phyloP scores from a whole-genome alignment of 2,113 vertebrate genomes.

The Pseudorhombus dupliciocellatus region DNA sequence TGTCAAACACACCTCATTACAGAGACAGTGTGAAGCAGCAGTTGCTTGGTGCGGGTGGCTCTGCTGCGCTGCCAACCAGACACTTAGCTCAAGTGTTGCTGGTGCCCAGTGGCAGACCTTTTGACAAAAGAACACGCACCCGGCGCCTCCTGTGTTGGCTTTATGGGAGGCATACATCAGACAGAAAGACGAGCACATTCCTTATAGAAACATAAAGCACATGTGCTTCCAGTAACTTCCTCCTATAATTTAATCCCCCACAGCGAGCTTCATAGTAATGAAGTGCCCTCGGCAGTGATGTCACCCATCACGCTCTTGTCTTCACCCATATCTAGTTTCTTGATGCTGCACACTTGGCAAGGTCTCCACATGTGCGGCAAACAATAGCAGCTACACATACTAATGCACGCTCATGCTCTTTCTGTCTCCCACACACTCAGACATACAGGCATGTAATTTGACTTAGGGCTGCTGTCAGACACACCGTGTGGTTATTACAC shows the following conservation, averaged over 20 bases:
- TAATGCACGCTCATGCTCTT: slow-evolving; percentile 14
- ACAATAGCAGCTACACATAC: slow-evolving; percentile 20
- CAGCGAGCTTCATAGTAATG: slow-evolving; percentile 5
- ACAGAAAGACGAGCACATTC: background rate
- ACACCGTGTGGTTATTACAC: slow-evolving; percentile 34
- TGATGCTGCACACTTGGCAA: slow-evolving; percentile 19
- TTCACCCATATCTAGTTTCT: slow-evolving; percentile 54
- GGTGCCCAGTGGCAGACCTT: slow-evolving; percentile 59
- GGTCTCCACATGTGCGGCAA: slow-evolving; percentile 25
- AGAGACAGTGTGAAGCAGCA: slow-evolving; percentile 35
- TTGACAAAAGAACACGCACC: slow-evolving; percentile 12
- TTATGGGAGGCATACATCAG: slow-evolving; percentile 11
- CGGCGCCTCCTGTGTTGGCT: background rate
- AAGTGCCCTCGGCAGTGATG: slow-evolving; percentile 39
- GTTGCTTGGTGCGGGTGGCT: slow-evolving; percentile 25
- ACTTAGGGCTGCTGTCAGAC: slow-evolving; percentile 44
- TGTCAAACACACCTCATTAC: slow-evolving; percentile 50
- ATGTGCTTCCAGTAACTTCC: slow-evolving; percentile 28
- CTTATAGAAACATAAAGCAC: slow-evolving; percentile 6
- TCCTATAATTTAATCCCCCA: slow-evolving; percentile 16
- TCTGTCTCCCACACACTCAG: slow-evolving; percentile 14
- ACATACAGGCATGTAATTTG: slow-evolving; percentile 33
- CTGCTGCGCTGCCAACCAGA: slow-evolving; percentile 42
- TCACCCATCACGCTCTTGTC: slow-evolving; percentile 49
- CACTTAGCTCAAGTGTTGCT: slow-evolving; percentile 44